Conservation (phyloP, 2,888 invertebrate species). For the Sinodicranocentrus sp. region DNA sequence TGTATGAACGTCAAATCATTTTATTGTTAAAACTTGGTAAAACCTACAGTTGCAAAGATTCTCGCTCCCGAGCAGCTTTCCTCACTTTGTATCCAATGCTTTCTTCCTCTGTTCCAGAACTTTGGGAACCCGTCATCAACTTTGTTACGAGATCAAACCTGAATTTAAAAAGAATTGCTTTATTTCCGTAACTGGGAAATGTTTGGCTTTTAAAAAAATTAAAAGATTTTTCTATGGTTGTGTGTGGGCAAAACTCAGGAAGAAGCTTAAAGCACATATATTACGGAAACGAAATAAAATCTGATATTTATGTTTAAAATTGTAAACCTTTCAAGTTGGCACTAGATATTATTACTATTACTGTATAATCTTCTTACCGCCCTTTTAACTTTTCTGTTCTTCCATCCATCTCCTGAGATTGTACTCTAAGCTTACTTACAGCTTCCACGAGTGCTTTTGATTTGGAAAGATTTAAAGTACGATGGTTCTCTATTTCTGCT, state of each 20-base stretch:
- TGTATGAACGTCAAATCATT: no score
- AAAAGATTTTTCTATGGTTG: no score
- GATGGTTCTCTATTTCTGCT: conserved; percentile 59
- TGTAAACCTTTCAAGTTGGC: no score
- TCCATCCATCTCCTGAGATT: conserved; percentile 51
- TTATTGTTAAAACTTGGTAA: background rate
- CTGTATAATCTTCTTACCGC: conserved; percentile 30
- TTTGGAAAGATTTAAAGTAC: conserved; percentile 42
- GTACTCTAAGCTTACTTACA: conserved; percentile 57
- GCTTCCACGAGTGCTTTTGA: conserved; percentile 59
- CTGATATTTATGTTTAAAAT: no score
- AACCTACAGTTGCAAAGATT: conserved; percentile 60
- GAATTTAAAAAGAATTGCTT: no score
- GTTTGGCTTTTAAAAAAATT: no score
- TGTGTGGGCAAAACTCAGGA: no score
- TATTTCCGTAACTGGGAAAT: no score
- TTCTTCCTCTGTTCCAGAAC: conserved; percentile 50
- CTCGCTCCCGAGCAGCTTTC: conserved; percentile 62
- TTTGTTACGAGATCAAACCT: conserved; percentile 55
- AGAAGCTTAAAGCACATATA: no score
- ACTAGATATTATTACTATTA: background rate
- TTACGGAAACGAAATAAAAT: no score
- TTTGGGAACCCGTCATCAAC: conserved; percentile 54
- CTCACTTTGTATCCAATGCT: conserved; percentile 47
- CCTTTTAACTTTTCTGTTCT: conserved; percentile 55